Percentiles rank a stretch among this genome's conserved stretches.
These are phyloP conservation scores for Meteorus colon DNA, from an alignment of 2,888 invertebrate species.

Conservation along the genomic window DNA sequence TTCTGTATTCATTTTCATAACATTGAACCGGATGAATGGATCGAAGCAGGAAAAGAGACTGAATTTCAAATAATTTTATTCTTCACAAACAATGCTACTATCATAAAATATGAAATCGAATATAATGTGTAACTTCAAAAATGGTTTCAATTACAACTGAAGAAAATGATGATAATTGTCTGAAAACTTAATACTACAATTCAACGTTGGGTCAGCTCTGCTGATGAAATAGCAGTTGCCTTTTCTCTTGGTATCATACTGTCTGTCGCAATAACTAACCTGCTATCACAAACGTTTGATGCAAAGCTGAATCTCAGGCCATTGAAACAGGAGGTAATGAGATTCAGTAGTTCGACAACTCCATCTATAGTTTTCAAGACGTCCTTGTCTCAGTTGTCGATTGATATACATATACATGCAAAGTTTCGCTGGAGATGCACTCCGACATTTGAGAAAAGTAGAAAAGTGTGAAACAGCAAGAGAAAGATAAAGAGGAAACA, in stretches of 20 bases:
- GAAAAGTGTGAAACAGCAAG: not conserved
- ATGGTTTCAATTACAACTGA: conserved; percentile 37
- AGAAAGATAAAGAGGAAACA: not conserved
- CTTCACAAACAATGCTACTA: too few species aligned
- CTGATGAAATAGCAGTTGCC: not conserved
- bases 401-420: too few species aligned
- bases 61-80: too few species aligned
- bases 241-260: conserved; percentile 9
- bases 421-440: conserved; percentile 18
- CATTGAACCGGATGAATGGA: not conserved
- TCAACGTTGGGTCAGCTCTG: conserved; percentile 29
- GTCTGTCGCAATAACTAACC: not conserved
- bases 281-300: conserved; percentile 5
- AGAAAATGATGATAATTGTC: conserved; percentile 44
- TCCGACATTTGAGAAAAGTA: conserved; percentile 37
- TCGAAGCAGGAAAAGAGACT: not conserved
- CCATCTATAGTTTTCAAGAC: conserved; percentile 29
- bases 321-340: not conserved
- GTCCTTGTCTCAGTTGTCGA: conserved; percentile 20
- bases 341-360: conserved; percentile 8
- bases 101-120: not conserved
- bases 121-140: not conserved
- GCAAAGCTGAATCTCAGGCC: not conserved
- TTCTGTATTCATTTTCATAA: too few species aligned
- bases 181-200: conserved; percentile 31